Base-by-base conservation (phyloP, 2,113 vertebrate genomes). In the Brachyhypopomus gauderio region DNA sequence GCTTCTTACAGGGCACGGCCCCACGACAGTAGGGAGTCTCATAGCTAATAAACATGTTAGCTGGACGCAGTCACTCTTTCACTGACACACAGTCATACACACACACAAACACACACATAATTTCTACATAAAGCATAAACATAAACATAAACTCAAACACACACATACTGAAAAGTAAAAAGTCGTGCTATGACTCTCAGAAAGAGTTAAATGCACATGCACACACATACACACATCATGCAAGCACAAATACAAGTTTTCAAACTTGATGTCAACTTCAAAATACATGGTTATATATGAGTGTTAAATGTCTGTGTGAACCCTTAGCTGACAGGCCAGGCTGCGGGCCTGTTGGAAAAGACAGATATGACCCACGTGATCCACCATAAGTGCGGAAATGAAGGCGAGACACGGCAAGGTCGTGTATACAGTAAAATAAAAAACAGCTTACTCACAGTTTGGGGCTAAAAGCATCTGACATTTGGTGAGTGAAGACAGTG, bases 401-500 rank as follows among this genome's bases (percentile, higher is more conserved):
- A 52, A 52, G 45, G 9, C 14, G 12, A 52, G 12, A 52, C 45
- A 52, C 14, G 45, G 45, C 2, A 11, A 52, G 45, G 45, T 52
- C 45, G 12, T 14, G 45, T 52, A 12, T 7, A 52, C 45, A 67
- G 9, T n/a, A 70, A 41, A 70, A 20, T n/a, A 60, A 41, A 17
- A 17, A 38, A n/a, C 19, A 38, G 66, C 36, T 22, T 41, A n/a
- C 7, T 23, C 38, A 9, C 66, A 22, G 38, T 70, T 41, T 12
- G 36, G 38, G 36, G 66, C 66, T 38, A 70, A 70, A 70, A 70
- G 16, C 36, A 2, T n/a, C 41, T 70, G 66, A 70, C 66, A 70
- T 70, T 70, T 70, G 34, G 38, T 34, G 22, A 41, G 34, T 38
- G 34, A 17, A 22, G 66, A 67, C 27, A 70, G 66, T 70, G 66